Evolutionary conservation across 2,888 invertebrate genomes (phyloP).

Genomic region (Acanthosoma haemorrhoidale): DNA sequence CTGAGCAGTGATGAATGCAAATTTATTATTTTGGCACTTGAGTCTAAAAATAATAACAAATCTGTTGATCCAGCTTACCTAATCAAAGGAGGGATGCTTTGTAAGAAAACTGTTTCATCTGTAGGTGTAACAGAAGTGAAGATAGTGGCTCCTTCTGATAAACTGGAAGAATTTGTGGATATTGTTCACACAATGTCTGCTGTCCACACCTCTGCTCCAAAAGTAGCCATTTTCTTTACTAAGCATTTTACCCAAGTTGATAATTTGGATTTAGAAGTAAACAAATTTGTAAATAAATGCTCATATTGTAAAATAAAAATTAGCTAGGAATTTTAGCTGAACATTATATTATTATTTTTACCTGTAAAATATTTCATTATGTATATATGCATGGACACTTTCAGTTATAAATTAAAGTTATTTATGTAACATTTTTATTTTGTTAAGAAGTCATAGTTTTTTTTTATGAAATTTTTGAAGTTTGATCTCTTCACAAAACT

Average conservation of each 20-base stretch:
- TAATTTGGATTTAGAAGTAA: conserved; percentile 25
- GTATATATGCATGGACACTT: not conserved
- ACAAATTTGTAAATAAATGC: conserved; percentile 30
- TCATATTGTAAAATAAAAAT: conserved; percentile 25
- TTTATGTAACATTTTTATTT: not conserved
- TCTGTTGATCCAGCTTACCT: conserved; percentile 13
- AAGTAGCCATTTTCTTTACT: conserved; percentile 30
- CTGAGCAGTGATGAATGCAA: not conserved
- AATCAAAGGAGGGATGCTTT: conserved; percentile 36
- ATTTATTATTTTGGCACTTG: conserved; percentile 9
- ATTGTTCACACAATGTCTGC: conserved; percentile 34
- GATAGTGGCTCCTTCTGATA: conserved; percentile 22
- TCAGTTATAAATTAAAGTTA: not conserved
- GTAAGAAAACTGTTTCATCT: not conserved
- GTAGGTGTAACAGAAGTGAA: conserved; percentile 25
- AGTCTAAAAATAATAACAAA: not conserved
- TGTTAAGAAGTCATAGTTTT: not conserved
- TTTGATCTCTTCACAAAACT: conserved; percentile 6
- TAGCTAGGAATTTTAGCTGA: not conserved
- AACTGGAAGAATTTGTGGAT: conserved; percentile 23
- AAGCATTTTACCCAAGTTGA: conserved; percentile 34
- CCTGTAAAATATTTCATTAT: not conserved
- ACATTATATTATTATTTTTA: not conserved
- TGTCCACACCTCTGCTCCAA: conserved; percentile 30
- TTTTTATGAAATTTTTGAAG: not conserved